phyloP scores from a whole-genome alignment of 2,113 vertebrate genomes.

The Martes martes region DNA sequence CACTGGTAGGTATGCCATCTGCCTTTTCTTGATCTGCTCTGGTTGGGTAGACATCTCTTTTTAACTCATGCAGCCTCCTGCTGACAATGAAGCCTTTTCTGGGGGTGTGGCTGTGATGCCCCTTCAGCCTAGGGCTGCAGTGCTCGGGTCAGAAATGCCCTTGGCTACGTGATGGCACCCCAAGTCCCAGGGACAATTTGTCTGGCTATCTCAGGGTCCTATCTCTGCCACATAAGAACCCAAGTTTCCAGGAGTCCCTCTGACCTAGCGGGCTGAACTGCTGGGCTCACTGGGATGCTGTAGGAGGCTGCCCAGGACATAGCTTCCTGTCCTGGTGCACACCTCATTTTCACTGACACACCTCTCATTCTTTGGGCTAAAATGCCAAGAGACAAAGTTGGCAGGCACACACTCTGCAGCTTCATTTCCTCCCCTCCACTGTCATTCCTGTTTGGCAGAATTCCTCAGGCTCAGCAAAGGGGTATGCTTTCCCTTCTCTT shows the following conservation, averaged over 20 bases:
- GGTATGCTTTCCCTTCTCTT: background rate
- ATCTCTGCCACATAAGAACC: background rate
- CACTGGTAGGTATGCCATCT: too few relatives aligned
- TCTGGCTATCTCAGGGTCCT: background rate
- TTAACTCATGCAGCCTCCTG: background rate
- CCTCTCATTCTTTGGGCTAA: background rate
- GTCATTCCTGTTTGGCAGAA: background rate
- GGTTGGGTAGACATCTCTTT: background rate
- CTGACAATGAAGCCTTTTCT: background rate
- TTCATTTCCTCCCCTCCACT: background rate
- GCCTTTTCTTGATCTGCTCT: background rate
- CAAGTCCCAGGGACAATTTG: background rate
- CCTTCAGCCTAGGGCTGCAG: background rate
- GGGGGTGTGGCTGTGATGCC: background rate
- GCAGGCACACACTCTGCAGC: background rate
- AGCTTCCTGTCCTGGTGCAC: too few relatives aligned
- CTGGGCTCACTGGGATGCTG: background rate
- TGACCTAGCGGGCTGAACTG: background rate
- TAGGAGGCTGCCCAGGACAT: rapidly evolving
- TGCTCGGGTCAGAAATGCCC: background rate
- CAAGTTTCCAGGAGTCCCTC: background rate
- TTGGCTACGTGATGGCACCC: background rate
- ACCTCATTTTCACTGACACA: background rate
- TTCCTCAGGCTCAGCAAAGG: background rate
- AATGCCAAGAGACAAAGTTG: background rate